Percentiles rank a stretch among this genome's conserved stretches.
These are phyloP conservation scores for Cetoscarus ocellatus DNA, from an alignment of 2,797 vertebrate genomes.

Conservation along the genomic window DNA sequence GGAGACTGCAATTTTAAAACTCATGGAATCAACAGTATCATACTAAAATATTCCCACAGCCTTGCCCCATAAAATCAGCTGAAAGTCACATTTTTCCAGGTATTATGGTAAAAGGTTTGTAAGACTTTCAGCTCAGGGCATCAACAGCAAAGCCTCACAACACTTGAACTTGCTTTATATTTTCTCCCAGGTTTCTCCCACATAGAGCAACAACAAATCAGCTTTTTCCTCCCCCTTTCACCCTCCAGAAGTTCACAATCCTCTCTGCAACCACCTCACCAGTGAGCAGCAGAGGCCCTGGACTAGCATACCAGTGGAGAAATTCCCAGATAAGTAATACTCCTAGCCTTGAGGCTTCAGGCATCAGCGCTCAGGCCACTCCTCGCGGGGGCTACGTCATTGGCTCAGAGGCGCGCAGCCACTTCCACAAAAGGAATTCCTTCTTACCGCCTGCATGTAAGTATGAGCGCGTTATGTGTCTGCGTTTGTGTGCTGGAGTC, in stretches of 20 bases:
- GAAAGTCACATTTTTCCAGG: conserved; percentile 1
- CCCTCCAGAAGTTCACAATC: conserved; percentile 30
- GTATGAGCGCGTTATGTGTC: conserved; percentile 62
- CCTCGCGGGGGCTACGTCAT: conserved; percentile 75
- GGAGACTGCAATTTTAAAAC: no score
- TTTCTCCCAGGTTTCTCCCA: conserved; percentile 43
- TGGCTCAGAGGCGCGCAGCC: conserved; percentile 69
- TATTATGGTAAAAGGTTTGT: conserved; percentile 26
- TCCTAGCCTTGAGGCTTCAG: conserved; percentile 76
- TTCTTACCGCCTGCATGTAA: conserved; percentile 79
- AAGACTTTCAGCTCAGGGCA: conserved; percentile 7
- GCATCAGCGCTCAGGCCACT: conserved; percentile 72
- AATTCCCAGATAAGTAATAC: conserved; percentile 88
- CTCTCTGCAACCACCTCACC: conserved; percentile 58
- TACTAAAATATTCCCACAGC: no score
- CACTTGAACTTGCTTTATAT: conserved; percentile 6
- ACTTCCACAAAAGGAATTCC: conserved; percentile 91
- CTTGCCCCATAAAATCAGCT: no score
- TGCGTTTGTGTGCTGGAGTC: conserved; percentile 39
- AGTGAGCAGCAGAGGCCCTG: conserved; percentile 55
- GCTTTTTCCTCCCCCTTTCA: conserved; percentile 42
- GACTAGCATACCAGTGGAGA: conserved; percentile 82
- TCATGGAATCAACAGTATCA: no score
- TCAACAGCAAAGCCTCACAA: conserved; percentile 39
- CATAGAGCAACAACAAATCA: conserved; percentile 66